Evolutionary conservation across 35 echinoderm and acorn worm genomes (phyloP).

Genomic region (Eucidaris tribuloides): DNA sequence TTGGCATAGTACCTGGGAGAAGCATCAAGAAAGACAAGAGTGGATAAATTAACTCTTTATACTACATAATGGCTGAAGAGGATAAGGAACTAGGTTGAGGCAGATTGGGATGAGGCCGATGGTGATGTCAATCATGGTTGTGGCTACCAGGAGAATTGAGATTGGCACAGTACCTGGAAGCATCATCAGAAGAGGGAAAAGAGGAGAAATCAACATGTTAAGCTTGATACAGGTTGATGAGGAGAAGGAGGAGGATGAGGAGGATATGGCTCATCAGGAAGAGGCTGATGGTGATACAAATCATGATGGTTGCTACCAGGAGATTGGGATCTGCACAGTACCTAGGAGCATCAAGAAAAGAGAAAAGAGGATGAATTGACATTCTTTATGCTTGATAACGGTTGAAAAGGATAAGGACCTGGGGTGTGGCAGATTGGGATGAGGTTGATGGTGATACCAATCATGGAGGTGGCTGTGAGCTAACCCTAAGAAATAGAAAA

Average conservation of each 20-base stretch:
- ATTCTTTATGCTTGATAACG: too few species aligned
- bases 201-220: too few species aligned
- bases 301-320: constrained; percentile 77
- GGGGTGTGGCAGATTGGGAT: constrained; percentile 72
- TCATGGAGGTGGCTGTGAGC: constrained; percentile 79
- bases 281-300: constrained; percentile 71
- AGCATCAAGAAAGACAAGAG: too few species aligned
- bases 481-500: too few species aligned
- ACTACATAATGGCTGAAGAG: too few species aligned
- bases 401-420: too few species aligned
- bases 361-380: too few species aligned
- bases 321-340: constrained; percentile 80
- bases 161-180: constrained; percentile 72
- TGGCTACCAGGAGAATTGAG: constrained; percentile 81
- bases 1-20: too few species aligned
- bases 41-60: too few species aligned
- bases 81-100: constrained; percentile 35
- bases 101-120: constrained; percentile 84
- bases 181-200: too few species aligned
- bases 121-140: constrained; percentile 72
- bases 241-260: constrained; percentile 53
- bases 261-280: constrained; percentile 70
- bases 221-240: constrained; percentile 90
- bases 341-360: too few species aligned
- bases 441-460: constrained; percentile 71